These are phyloP conservation scores for Amblyopsis hoosieri DNA, from an alignment of 2,797 vertebrate genomes.

Conservation along the genomic window DNA sequence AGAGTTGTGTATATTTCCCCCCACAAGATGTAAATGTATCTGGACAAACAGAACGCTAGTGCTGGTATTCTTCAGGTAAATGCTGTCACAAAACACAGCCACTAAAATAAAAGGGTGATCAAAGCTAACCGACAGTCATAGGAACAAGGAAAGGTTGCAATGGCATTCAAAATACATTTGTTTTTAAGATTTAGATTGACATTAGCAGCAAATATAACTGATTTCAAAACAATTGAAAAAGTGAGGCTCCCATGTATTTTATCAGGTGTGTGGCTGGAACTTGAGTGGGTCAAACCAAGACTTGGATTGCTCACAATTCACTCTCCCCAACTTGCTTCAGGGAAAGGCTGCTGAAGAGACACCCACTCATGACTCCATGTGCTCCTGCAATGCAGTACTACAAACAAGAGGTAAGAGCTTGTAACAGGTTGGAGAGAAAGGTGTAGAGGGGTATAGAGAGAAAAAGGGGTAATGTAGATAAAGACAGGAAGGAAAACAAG, in stretches of 20 bases:
- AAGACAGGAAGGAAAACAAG: constrained; percentile 61
- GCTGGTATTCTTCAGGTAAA: background rate
- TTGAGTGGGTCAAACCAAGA: constrained; percentile 61
- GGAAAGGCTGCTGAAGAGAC: constrained; percentile 42
- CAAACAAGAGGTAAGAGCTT: constrained; percentile 67
- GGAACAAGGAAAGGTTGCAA: background rate
- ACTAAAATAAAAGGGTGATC: background rate
- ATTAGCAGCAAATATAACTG: constrained; percentile 19
- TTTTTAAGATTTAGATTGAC: constrained; percentile 35
- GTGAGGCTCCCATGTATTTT: constrained; percentile 51
- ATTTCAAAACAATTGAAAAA: constrained; percentile 21
- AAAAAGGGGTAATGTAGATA: constrained; percentile 44
- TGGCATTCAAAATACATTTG: background rate
- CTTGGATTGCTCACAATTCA: constrained; percentile 66
- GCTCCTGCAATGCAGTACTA: constrained; percentile 75
- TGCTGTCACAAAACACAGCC: constrained; percentile 16
- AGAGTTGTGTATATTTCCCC: background rate
- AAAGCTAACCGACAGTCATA: background rate
- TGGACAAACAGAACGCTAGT: constrained; percentile 61
- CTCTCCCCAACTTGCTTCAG: constrained; percentile 63
- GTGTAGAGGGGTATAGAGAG: constrained; percentile 34
- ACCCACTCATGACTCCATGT: constrained; percentile 65
- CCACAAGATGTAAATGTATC: constrained; percentile 45
- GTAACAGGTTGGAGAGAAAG: constrained; percentile 51
- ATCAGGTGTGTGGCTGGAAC: constrained; percentile 54